Conservation (phyloP, 2,888 invertebrate species). For the Gastracanthus pulcherrimus region DNA sequence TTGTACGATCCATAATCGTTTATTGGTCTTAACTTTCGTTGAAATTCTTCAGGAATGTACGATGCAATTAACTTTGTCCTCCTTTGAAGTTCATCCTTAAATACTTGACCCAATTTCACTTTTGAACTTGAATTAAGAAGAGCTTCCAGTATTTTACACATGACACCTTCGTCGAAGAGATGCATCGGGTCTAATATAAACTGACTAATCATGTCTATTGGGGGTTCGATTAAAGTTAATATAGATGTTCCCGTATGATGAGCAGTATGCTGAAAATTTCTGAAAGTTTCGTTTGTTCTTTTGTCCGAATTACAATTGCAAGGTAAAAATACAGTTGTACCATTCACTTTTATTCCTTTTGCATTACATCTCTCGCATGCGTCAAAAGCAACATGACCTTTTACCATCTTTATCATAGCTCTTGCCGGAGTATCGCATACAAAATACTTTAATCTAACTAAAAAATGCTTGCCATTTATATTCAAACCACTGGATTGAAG, state of each 20-base stretch:
- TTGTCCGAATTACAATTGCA: neutral
- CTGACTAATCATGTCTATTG: neutral
- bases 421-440: constrained; percentile 57
- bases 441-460: no score
- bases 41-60: neutral
- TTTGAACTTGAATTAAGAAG: neutral
- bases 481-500: no score
- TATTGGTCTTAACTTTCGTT: neutral
- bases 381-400: constrained; percentile 18
- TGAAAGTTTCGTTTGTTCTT: constrained; percentile 5
- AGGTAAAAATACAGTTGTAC: constrained; percentile 3
- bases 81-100: neutral
- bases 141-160: constrained; percentile 8
- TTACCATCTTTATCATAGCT: neutral
- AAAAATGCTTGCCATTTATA: no score
- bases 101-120: neutral
- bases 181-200: constrained; percentile 30
- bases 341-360: constrained; percentile 3
- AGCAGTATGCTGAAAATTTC: neutral
- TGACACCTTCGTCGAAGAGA: neutral
- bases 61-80: neutral
- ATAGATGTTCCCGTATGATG: constrained; percentile 1
- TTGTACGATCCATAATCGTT: constrained; percentile 6
- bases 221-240: neutral
- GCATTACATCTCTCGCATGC: constrained; percentile 6